Base-by-base conservation (phyloP, 2,888 invertebrate species). In the Cantharis rustica region DNA sequence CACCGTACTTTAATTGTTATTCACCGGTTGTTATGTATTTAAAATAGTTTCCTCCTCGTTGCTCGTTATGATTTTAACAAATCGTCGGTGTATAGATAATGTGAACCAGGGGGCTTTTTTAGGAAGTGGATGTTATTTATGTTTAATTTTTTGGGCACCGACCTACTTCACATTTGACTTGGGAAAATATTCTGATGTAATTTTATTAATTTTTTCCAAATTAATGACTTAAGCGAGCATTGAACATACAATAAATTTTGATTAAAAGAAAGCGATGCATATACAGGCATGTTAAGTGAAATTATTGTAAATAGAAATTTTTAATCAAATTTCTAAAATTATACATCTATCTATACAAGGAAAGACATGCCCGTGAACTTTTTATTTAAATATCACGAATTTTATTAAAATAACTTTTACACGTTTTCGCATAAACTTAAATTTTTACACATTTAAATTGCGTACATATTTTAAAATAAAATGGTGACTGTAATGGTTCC, bases 401-500 rank as follows among this genome's bases (percentile, higher is more conserved):
- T 47, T n/a, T 47, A 47, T 47, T 47, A n/a, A 47, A 47, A 47
- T 47, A 47, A n/a, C 47, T 31, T 13, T 4, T 31, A 5, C 13
- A n/a, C n/a, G 31, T 4, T 31, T 31, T 31, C n/a, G n/a, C 31
- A 31, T 31, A 31, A 31, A 27, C 27, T 47, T 4, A n/a, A 47
- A 47, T 3, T 47, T 47, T 47, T 47, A 47, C 47, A 47, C 47
- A n/a, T 47, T 5, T 47, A n/a, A 47, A 47, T 47, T 47, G 47
- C 47, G 2, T 47, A 47, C 47, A 47, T n/a, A 47, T 47, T 47
- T 47, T 47, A n/a, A 13, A 47, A 47, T 47, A 9, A 47, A 47
- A 47, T 47, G 5, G 47, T 47, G n/a, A 66, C 64, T 66, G 64
- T 66, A 66, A 76, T 61, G 69, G 72, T 61, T 69, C 69, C 61